phyloP scores from a whole-genome alignment of 1,140 invertebrate species.

The Anastrepha ludens region DNA sequence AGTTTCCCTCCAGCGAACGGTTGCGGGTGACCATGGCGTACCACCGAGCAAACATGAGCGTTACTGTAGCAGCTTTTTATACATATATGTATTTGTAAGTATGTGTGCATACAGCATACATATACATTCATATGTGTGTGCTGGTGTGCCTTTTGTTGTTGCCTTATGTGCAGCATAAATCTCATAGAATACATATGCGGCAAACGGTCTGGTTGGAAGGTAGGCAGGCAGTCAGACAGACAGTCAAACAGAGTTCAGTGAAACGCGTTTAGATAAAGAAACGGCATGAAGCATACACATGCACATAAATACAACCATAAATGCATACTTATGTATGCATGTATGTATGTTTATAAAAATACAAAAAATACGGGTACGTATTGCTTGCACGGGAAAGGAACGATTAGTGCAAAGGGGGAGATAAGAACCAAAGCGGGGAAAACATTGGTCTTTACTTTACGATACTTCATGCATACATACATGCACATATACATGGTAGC shows the following conservation, averaged over 20 bases:
- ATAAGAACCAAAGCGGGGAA: conserved; percentile 30
- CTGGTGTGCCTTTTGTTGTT: neutral
- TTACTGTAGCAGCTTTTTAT: neutral
- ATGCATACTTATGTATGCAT: too few species aligned
- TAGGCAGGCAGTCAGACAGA: neutral
- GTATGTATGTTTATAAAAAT: neutral
- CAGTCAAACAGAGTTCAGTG: conserved; percentile 32
- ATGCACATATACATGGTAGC: too few species aligned
- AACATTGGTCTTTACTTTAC: too few species aligned
- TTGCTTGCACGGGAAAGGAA: neutral
- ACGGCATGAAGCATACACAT: neutral
- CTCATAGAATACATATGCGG: conserved; percentile 39
- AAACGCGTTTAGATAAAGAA: conserved; percentile 45
- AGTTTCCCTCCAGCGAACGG: too few species aligned
- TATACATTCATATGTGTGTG: neutral
- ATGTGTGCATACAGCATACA: neutral
- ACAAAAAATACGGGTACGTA: neutral
- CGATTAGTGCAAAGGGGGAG: conserved; percentile 12
- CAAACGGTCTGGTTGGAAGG: neutral
- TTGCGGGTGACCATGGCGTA: neutral
- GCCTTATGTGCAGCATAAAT: conserved; percentile 23
- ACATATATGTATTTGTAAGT: neutral
- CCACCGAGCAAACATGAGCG: neutral
- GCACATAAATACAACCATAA: neutral
- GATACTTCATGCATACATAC: too few species aligned